phyloP scores from a whole-genome alignment of 2,797 vertebrate genomes.

The Lithobates sylvaticus region DNA sequence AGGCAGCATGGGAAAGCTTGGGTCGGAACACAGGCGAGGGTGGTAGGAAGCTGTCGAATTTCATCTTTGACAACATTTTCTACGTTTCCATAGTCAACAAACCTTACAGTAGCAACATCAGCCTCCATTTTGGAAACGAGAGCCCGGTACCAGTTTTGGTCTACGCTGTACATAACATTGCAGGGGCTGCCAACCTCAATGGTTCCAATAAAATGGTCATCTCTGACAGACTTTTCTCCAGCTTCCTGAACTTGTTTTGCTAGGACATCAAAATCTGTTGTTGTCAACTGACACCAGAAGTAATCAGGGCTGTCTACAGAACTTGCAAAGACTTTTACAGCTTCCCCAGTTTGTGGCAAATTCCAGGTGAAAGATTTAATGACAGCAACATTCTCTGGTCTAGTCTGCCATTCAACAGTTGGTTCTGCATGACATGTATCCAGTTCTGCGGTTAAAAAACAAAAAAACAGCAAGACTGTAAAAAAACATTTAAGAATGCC shows the following conservation, averaged over 20 bases:
- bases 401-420: no score
- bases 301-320: constrained; percentile 77
- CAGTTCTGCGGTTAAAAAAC: no score
- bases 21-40: constrained; percentile 77
- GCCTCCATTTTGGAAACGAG: constrained; percentile 73
- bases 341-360: constrained; percentile 70
- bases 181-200: constrained; percentile 79
- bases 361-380: constrained; percentile 64
- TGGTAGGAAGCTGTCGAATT: constrained; percentile 76
- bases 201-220: constrained; percentile 29
- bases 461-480: no score
- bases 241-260: constrained; percentile 74
- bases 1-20: constrained; percentile 89
- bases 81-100: constrained; percentile 89
- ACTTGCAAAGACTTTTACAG: constrained; percentile 77
- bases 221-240: constrained; percentile 63
- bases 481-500: no score
- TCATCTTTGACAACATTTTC: constrained; percentile 73
- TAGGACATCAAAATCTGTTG: constrained; percentile 75
- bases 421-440: no score
- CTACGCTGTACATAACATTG: constrained; percentile 81
- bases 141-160: constrained; percentile 86
- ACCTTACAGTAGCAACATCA: constrained; percentile 73
- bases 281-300: constrained; percentile 87
- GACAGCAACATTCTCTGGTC: no score